A percentile compares a stretch with the other conserved stretches of the same genome.
Conservation (phyloP, 2,888 invertebrate genomes). For the Ormyrus rosae region DNA sequence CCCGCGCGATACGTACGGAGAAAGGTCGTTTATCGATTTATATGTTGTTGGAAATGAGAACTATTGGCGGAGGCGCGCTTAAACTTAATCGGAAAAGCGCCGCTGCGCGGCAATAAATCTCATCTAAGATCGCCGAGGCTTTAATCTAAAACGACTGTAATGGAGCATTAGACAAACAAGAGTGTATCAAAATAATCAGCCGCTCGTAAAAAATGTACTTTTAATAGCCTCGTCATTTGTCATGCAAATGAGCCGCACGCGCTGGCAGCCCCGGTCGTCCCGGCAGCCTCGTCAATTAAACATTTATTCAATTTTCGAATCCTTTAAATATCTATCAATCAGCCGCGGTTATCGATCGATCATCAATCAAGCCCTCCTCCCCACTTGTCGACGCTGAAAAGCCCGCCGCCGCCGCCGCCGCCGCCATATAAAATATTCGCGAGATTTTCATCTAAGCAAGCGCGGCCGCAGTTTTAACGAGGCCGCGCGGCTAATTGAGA, state of each 20-base stretch:
- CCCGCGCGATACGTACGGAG: too few species aligned
- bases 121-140: too few species aligned
- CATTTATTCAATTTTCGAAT: conserved; percentile 48
- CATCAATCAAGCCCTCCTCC: conserved; percentile 33
- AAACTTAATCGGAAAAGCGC: too few species aligned
- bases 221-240: conserved; percentile 40
- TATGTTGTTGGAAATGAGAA: too few species aligned
- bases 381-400: too few species aligned
- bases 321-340: conserved; percentile 54
- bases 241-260: conserved; percentile 24
- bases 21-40: too few species aligned
- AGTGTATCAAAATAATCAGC: too few species aligned
- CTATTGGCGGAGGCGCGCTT: too few species aligned
- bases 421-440: conserved; percentile 13
- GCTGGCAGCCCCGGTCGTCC: neutral
- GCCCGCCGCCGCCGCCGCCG: neutral
- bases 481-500: conserved; percentile 68
- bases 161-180: too few species aligned
- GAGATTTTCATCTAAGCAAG: conserved; percentile 11
- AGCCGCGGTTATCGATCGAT: conserved; percentile 28
- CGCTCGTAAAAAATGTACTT: conserved; percentile 18
- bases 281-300: conserved; percentile 32
- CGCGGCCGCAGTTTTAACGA: conserved; percentile 65
- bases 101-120: too few species aligned
- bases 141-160: too few species aligned